Evolutionary conservation across 2,113 vertebrate species (phyloP).

Genomic region (Pandion haliaetus): DNA sequence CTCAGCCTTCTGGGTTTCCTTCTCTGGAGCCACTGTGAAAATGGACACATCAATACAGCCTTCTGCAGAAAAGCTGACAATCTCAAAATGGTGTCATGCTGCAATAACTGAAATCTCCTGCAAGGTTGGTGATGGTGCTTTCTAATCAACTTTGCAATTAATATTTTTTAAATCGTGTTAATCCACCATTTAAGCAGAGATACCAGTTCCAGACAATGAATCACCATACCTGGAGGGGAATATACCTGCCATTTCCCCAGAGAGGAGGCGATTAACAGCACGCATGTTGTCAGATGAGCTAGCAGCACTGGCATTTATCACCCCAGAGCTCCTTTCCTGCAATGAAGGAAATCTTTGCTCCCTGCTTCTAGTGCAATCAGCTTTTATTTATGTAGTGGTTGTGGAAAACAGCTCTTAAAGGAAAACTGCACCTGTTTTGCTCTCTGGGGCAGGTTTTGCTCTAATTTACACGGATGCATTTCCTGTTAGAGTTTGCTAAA

Average conservation of each 20-base stretch:
- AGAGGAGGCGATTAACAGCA: conserved; percentile 46
- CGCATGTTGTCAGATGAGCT: conserved; percentile 32
- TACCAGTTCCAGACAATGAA: conserved; percentile 67
- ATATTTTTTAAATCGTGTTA: conserved; percentile 70
- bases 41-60: conserved; percentile 31
- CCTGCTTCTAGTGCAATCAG: conserved; percentile 34
- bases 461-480: neutral
- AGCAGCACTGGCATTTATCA: conserved; percentile 39
- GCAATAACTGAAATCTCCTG: conserved; percentile 50
- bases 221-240: conserved; percentile 56
- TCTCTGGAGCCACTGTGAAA: neutral
- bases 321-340: conserved; percentile 14
- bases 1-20: neutral
- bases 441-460: conserved; percentile 6
- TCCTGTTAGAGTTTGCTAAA: neutral
- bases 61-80: conserved; percentile 45
- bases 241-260: conserved; percentile 50
- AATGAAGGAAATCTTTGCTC: conserved; percentile 28
- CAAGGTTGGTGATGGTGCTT: conserved; percentile 52
- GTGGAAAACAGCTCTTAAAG: conserved; percentile 39
- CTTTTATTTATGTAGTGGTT: conserved; percentile 63
- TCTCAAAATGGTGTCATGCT: conserved; percentile 24
- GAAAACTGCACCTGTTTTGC: conserved; percentile 28
- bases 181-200: conserved; percentile 54
- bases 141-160: conserved; percentile 70